Base-by-base conservation (phyloP, 2,888 invertebrate species). In the Cyaniris semiargus region DNA sequence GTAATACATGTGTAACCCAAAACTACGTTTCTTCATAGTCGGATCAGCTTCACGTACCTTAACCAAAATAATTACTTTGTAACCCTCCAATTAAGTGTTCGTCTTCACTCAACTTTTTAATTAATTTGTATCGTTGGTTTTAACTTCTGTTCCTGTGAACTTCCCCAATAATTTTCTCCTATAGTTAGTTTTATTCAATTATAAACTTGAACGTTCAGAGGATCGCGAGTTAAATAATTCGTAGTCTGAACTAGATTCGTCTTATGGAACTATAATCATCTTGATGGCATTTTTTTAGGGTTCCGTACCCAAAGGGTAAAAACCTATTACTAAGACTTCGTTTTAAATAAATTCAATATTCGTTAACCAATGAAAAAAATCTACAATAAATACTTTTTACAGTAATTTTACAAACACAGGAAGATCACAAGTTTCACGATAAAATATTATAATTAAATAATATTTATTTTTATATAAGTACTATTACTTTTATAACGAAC, bases 71-170 rank as follows among this genome's bases (percentile, higher is more conserved):
- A 48, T 74, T 23, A 74, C 21, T 74, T 53, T 18, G 48, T 74
- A 53, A 27, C 53, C 23, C 15, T 27, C 53, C 66, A 66, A 74
- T 23, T 74, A 53, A 53, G 27, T 48, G 18, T 27, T 48, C 74
- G 44, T 53, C 15, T 23, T 74, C 53, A 23, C 7, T 74, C 18
- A 74, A 74, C 53, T 74, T 72, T 44, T 48, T 53, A 74, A 74
- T 53, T 74, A 74, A 74, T 74, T 74, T 74, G 53, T 74, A 48
- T 23, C 27, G 53, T 38, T 38, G 21, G 44, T 72, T 48, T 74
- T 53, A 74, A 48, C 48, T 48, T 21, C 48, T 74, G 48, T 53
- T 74, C 21, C 48, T 44, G 10, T 27, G 44, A 44, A 66, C 66
- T 23, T 53, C 48, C 1, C 27, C 23, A 48, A 18, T 18, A 53